Evolutionary conservation across 2,113 vertebrate species (phyloP).

Genomic region (Alaudala cheleensis): DNA sequence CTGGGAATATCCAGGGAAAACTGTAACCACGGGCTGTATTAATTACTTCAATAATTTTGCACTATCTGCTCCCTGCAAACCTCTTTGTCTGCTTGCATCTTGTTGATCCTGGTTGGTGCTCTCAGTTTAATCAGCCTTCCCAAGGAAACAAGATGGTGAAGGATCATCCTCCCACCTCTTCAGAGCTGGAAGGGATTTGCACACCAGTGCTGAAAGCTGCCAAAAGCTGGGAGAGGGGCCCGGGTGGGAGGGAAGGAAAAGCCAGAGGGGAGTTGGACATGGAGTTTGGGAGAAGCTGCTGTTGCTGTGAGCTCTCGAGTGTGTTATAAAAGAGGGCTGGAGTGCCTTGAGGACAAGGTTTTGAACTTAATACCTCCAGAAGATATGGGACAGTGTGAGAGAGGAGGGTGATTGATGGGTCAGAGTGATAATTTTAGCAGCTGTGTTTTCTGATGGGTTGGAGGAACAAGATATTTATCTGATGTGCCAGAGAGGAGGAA

Average conservation of each 20-base stretch:
- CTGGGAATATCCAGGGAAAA: conserved; percentile 1
- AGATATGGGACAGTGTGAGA: neutral
- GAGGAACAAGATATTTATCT: neutral
- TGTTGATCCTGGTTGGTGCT: neutral
- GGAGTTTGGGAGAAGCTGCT: neutral
- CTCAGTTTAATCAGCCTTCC: neutral
- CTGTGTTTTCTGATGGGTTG: neutral
- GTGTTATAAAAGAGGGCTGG: neutral
- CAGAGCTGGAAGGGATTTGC: neutral
- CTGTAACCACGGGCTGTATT: neutral
- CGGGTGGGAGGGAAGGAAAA: neutral
- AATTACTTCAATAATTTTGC: conserved; percentile 6
- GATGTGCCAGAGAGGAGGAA: neutral
- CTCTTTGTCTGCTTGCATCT: neutral
- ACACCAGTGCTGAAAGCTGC: neutral
- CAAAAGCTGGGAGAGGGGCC: neutral
- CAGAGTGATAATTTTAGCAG: conserved; percentile 19
- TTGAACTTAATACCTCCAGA: neutral
- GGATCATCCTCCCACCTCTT: neutral
- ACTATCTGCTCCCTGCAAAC: neutral
- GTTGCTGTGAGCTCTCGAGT: neutral
- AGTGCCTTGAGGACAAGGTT: neutral
- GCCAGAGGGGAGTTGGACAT: neutral
- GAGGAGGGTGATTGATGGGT: neutral
- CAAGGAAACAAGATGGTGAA: neutral